Percentiles rank a stretch among this genome's conserved stretches.
Evolutionary conservation across 2,888 invertebrate genomes (phyloP).

Genomic region (Darwinula stevensoni): DNA sequence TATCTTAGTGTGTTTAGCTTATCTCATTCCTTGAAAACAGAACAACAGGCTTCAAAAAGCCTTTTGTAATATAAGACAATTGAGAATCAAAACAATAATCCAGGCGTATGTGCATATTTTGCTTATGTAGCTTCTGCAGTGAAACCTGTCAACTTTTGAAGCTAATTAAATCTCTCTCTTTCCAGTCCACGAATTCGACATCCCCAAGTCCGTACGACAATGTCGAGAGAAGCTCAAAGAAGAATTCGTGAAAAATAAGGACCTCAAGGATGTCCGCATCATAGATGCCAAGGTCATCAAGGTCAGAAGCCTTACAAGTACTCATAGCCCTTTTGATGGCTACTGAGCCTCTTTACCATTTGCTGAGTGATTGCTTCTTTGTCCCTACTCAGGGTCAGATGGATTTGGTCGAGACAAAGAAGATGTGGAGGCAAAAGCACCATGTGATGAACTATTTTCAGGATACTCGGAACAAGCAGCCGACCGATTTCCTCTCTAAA

Average conservation of each 20-base stretch:
- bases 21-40: too few relatives aligned
- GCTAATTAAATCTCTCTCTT: constrained; percentile 10
- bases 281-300: constrained; percentile 76
- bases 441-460: constrained; percentile 52
- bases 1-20: too few relatives aligned
- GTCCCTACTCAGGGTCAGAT: constrained; percentile 50
- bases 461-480: neutral
- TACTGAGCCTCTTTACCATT: neutral
- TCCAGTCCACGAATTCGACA: constrained; percentile 52
- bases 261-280: constrained; percentile 52
- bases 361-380: too few relatives aligned
- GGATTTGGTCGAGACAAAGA: constrained; percentile 61
- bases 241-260: constrained; percentile 38
- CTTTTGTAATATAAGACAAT: too few relatives aligned
- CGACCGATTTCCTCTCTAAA: constrained; percentile 43
- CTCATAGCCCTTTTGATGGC: neutral
- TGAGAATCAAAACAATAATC: too few relatives aligned
- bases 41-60: too few relatives aligned
- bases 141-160: constrained; percentile 4
- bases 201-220: constrained; percentile 38
- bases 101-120: too few relatives aligned
- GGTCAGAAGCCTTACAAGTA: too few relatives aligned
- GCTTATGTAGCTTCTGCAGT: neutral
- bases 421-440: constrained; percentile 64
- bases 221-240: constrained; percentile 42